A percentile compares a stretch with the other conserved stretches of the same genome.
phyloP scores from a whole-genome alignment of 2,888 invertebrate genomes.

The Drosophila macrospina region DNA sequence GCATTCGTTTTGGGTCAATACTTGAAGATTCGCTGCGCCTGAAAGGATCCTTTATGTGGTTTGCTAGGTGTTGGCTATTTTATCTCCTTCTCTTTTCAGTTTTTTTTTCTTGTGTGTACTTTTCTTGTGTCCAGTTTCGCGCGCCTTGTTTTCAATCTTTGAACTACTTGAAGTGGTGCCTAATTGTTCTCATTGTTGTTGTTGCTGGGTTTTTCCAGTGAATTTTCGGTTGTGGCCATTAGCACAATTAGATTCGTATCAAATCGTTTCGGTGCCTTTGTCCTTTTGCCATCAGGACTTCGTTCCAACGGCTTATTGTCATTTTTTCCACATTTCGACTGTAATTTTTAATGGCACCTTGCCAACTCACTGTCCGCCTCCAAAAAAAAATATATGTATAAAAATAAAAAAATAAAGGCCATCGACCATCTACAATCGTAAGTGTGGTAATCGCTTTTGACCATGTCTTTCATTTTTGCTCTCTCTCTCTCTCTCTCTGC shows the following conservation, averaged over 20 bases:
- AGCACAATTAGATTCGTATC: slow-evolving; percentile 82
- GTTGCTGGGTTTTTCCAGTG: slow-evolving; percentile 56
- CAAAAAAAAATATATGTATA: slow-evolving; percentile 43
- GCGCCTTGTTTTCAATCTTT: slow-evolving; percentile 39
- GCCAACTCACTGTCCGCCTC: slow-evolving; percentile 82
- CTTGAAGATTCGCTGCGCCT: slow-evolving; percentile 35
- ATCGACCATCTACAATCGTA: slow-evolving; percentile 38
- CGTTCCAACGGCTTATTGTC: slow-evolving; percentile 67
- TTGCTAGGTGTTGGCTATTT: slow-evolving; percentile 33
- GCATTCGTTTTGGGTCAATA: slow-evolving; percentile 39
- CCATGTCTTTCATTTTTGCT: slow-evolving; percentile 56
- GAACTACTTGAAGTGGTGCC: slow-evolving; percentile 46
- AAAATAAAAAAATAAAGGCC: slow-evolving; percentile 19
- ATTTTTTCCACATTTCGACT: slow-evolving; percentile 72
- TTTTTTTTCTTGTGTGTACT: not conserved
- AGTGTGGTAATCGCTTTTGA: slow-evolving; percentile 81
- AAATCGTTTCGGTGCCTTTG: slow-evolving; percentile 71
- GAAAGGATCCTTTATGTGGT: slow-evolving; percentile 42
- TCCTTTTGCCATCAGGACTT: slow-evolving; percentile 21
- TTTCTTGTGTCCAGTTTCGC: slow-evolving; percentile 47
- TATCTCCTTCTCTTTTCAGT: slow-evolving; percentile 15
- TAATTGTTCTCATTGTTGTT: slow-evolving; percentile 42
- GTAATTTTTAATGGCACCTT: slow-evolving; percentile 82
- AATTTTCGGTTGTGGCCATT: slow-evolving; percentile 73
- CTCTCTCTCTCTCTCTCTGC: not conserved